phyloP scores from a whole-genome alignment of 2,797 vertebrate genomes.

The Xerus rutilus region DNA sequence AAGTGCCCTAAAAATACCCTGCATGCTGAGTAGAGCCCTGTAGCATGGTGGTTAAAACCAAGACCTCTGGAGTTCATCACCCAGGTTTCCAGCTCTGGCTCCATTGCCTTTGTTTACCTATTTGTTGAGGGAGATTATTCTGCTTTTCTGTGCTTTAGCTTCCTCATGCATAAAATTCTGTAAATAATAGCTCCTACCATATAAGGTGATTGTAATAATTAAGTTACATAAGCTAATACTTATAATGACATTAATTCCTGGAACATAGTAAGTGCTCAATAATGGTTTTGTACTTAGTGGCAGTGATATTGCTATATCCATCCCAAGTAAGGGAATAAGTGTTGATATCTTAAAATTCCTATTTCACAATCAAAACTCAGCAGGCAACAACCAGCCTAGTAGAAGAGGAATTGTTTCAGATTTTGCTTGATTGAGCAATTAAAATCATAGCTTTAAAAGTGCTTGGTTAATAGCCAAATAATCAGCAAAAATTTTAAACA shows the following conservation, averaged over 20 bases:
- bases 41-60: background rate
- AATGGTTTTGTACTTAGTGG: background rate
- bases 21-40: background rate
- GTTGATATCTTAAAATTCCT: slow-evolving; percentile 40
- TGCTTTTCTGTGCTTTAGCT: slow-evolving; percentile 15
- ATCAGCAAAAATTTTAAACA: slow-evolving; percentile 1
- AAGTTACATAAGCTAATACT: background rate
- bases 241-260: slow-evolving; percentile 1
- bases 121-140: background rate
- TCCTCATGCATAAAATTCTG: background rate
- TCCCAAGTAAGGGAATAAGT: slow-evolving; percentile 21
- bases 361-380: slow-evolving; percentile 56
- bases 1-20: background rate
- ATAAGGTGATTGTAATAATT: background rate
- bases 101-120: background rate
- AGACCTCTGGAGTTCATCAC: background rate
- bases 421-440: slow-evolving; percentile 38
- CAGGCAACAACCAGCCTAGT: slow-evolving; percentile 1
- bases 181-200: background rate
- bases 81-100: background rate
- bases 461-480: slow-evolving; percentile 1
- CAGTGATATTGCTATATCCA: background rate
- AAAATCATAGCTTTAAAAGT: slow-evolving; percentile 27
- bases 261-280: slow-evolving; percentile 3
- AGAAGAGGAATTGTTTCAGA: slow-evolving; percentile 10